Evolutionary conservation across 2,888 invertebrate species (phyloP).

Genomic region (Catocala fraxini): DNA sequence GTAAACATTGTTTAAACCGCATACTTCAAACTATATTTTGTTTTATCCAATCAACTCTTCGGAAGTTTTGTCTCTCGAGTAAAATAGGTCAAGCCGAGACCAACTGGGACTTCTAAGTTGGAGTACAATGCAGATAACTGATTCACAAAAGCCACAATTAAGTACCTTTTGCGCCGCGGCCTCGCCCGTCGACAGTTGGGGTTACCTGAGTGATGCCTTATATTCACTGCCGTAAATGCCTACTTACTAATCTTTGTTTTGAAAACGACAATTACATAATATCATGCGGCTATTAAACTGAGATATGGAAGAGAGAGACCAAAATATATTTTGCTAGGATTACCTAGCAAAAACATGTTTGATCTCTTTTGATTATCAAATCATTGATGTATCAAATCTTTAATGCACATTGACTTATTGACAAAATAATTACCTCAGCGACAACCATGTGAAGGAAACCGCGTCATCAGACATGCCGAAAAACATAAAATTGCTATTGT

Average conservation of each 20-base stretch:
- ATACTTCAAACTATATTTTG: conserved; percentile 13
- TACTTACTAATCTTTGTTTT: conserved; percentile 2
- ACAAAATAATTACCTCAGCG: too few species aligned
- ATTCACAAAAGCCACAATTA: conserved; percentile 42
- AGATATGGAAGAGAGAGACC: too few species aligned
- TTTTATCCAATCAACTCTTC: conserved; percentile 27
- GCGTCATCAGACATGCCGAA: too few species aligned
- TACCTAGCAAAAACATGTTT: too few species aligned
- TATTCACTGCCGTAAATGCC: conserved; percentile 15
- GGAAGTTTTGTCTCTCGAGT: conserved; percentile 27
- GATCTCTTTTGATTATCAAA: too few species aligned
- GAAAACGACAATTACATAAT: background rate
- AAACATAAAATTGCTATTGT: too few species aligned
- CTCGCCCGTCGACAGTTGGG: conserved; percentile 17
- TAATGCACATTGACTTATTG: too few species aligned
- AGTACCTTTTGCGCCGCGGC: conserved; percentile 31
- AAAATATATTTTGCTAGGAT: too few species aligned
- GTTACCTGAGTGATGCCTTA: conserved; percentile 23
- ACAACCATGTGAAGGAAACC: too few species aligned
- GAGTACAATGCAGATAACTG: conserved; percentile 39
- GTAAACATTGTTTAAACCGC: conserved; percentile 6
- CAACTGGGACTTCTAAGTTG: conserved; percentile 35
- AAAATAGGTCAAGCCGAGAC: conserved; percentile 39
- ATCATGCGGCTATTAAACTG: too few species aligned
- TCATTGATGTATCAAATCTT: too few species aligned